Base-by-base conservation (phyloP, 1,140 invertebrate genomes). In the Bombus waltoni region DNA sequence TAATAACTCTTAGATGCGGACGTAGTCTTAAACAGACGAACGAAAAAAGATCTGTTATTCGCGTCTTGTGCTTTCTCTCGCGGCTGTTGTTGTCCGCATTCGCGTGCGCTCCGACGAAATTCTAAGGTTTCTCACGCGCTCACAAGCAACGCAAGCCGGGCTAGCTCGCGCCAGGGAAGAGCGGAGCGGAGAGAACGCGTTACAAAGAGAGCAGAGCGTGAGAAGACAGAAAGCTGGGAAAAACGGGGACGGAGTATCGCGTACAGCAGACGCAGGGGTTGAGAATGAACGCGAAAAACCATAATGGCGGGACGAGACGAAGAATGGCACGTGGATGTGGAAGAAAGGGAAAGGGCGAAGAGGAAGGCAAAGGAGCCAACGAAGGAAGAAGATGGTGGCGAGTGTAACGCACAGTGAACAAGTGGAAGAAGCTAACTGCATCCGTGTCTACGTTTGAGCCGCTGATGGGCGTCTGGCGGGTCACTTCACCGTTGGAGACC, bases 391-490 rank as follows among this genome's bases (percentile, higher is more conserved):
- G 62, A 28, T 40, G 32, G n/a, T 32, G 6, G 35, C 44, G 66
- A 81, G 71, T 44, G 78, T 40, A 76, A 38, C 2, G 25, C 65
- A 28, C 0, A 47, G 13, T 6, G 62, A 81, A 57, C 40, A 57
- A 83, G 78, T 53, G 65, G 47, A 75, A 65, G 44, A 86, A 47
- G 85, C 66, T 66, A 81, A 84, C 82, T 84, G 53, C 65, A 66
- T 81, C 76, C 76, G 81, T 88, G 28, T 62, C 84, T 84, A 35
- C 87, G 90, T 93, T 76, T 79, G 88, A 93, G 91, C 90, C 91
- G 92, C 92, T 93, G 94, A 94, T 94, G 91, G 89, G 91, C 91
- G 93, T 93, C 93, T 94, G 91, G 88, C 91, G 90, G 92, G 93
- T 94, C 93, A 94, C 93, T 94, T 94, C 91, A 94, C 93, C 92